These are phyloP conservation scores for Sphaeramia orbicularis DNA, from an alignment of 2,797 vertebrate species.

Conservation along the genomic window DNA sequence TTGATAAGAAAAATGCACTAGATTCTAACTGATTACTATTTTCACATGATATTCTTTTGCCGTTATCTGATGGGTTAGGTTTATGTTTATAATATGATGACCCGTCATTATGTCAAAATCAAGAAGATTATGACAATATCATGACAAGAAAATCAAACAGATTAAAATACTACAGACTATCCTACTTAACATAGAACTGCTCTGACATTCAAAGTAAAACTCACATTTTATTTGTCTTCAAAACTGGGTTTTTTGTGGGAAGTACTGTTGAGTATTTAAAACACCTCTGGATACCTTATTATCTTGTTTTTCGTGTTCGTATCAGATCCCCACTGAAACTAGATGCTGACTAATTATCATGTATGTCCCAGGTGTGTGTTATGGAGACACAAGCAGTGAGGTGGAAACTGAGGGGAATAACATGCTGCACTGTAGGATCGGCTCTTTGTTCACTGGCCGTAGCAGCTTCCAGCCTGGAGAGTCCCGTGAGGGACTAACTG, in stretches of 20 bases:
- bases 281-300: not conserved
- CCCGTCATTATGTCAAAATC: conserved; percentile 5
- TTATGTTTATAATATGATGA: not conserved
- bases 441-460: conserved; percentile 83
- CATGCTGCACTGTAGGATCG: conserved; percentile 80
- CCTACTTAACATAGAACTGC: not conserved
- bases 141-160: not conserved
- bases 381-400: conserved; percentile 84
- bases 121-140: conserved; percentile 3
- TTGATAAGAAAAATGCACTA: too few species aligned
- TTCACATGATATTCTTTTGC: not conserved
- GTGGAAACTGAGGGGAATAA: conserved; percentile 82
- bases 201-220: conserved; percentile 12
- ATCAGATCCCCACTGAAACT: conserved; percentile 10
- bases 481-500: conserved; percentile 73
- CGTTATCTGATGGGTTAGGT: not conserved
- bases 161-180: not conserved
- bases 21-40: not conserved
- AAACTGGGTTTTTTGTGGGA: not conserved
- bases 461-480: conserved; percentile 86
- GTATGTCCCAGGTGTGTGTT: conserved; percentile 82
- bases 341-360: conserved; percentile 35
- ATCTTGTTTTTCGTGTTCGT: conserved; percentile 1
- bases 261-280: not conserved
- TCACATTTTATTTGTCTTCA: not conserved